Evolutionary conservation across 2,888 invertebrate genomes (phyloP).

Genomic region (Lasius platythorax): DNA sequence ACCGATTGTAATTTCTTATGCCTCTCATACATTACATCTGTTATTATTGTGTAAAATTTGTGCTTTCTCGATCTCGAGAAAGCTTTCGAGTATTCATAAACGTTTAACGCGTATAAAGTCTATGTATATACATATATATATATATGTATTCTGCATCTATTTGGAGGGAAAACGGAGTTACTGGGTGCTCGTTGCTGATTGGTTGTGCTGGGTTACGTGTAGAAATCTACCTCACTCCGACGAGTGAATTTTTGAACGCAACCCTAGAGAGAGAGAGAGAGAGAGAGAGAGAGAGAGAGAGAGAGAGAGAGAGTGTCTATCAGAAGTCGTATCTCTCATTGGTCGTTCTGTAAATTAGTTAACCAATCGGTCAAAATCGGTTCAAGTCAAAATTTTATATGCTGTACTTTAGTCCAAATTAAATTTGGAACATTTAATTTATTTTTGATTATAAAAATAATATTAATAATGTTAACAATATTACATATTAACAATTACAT

Average conservation of each 20-base stretch:
- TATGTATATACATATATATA: no score
- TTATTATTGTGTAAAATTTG: neutral
- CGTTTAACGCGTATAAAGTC: neutral
- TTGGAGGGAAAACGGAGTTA: constrained; percentile 1
- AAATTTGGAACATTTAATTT: neutral
- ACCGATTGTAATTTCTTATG: neutral
- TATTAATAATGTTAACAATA: neutral
- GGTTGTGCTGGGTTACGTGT: neutral
- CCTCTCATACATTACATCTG: neutral
- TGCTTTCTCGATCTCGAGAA: neutral
- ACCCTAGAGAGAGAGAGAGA: no score
- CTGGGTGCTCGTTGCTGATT: neutral
- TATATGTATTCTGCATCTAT: neutral
- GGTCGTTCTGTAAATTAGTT: neutral
- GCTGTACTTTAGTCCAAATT: neutral
- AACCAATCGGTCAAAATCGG: neutral
- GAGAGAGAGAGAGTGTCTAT: no score
- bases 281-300: no score
- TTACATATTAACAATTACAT: neutral
- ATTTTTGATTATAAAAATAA: constrained; percentile 16
- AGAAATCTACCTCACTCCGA: no score
- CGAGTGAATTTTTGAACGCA: neutral
- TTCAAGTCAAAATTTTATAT: neutral
- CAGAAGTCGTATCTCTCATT: neutral
- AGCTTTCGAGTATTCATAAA: neutral